A percentile compares a stretch with the other conserved stretches of the same genome.
Conservation (phyloP, 2,888 invertebrate genomes). For the Hydraecia micacea region DNA sequence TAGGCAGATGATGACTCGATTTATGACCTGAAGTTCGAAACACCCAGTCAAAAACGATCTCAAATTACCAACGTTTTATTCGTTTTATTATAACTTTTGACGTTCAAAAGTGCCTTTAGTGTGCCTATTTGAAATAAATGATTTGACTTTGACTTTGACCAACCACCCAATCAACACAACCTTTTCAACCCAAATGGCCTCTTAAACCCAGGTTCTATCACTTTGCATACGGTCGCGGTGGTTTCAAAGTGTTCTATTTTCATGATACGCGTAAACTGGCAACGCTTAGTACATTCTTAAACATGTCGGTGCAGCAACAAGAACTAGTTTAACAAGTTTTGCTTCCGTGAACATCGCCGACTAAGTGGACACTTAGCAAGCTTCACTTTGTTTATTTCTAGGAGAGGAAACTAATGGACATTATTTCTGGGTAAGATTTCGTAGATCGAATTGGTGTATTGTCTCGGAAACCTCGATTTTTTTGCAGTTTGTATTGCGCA, state of each 20-base stretch:
- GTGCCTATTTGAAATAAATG: too few species aligned
- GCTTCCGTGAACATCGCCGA: conserved; percentile 79
- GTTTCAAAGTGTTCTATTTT: conserved; percentile 59
- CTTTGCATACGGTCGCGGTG: conserved; percentile 17
- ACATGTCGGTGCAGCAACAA: conserved; percentile 65
- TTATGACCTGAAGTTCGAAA: not conserved
- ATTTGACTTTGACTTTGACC: too few species aligned
- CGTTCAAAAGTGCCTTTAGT: too few species aligned
- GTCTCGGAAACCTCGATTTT: not conserved
- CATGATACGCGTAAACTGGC: conserved; percentile 63
- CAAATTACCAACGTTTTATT: too few species aligned
- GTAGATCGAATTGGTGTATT: conserved; percentile 2
- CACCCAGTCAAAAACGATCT: not conserved
- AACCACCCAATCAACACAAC: not conserved
- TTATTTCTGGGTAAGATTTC: conserved; percentile 43
- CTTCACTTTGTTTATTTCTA: conserved; percentile 64
- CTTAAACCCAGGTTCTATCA: not conserved
- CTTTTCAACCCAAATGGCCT: not conserved
- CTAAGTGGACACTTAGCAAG: conserved; percentile 75
- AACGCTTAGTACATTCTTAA: conserved; percentile 69
- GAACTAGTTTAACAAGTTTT: conserved; percentile 79
- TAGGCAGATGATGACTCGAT: too few species aligned
- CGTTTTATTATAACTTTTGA: too few species aligned
- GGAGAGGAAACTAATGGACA: conserved; percentile 56
- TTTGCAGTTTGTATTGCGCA: not conserved